phyloP scores from a whole-genome alignment of 2,888 invertebrate species.

The Coleophora deauratella region DNA sequence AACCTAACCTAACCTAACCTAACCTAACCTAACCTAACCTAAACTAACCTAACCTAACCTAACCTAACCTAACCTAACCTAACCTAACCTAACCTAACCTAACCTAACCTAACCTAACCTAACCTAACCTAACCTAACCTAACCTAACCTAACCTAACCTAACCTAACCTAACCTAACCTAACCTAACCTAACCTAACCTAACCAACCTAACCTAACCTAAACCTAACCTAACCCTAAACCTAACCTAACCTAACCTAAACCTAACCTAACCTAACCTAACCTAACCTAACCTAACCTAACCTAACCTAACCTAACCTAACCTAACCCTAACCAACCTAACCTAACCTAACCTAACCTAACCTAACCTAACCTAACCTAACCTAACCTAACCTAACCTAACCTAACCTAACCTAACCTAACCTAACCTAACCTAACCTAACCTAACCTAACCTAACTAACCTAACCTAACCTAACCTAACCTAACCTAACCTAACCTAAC shows the following conservation, averaged over 20 bases:
- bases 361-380: conserved; percentile 26
- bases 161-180: conserved; percentile 14
- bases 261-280: conserved; percentile 11
- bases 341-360: conserved; percentile 19
- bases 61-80: conserved; percentile 14
- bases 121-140: conserved; percentile 15
- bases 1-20: conserved; percentile 14
- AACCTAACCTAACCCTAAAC: too few species aligned
- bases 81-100: conserved; percentile 18
- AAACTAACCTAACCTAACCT: conserved; percentile 8
- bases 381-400: conserved; percentile 26
- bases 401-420: conserved; percentile 20
- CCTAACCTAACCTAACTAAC: conserved; percentile 11
- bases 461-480: conserved; percentile 11
- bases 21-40: conserved; percentile 14
- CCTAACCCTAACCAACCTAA: conserved; percentile 15
- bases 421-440: conserved; percentile 11
- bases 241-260: too few species aligned
- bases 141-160: conserved; percentile 12
- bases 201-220: too few species aligned
- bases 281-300: conserved; percentile 6
- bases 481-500: conserved; percentile 11
- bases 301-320: conserved; percentile 15
- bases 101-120: too few species aligned
- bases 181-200: conserved; percentile 8